Percentiles rank a stretch among this genome's conserved stretches.
Conservation (phyloP, 2,113 vertebrate species). For the Ptyas mucosa region DNA sequence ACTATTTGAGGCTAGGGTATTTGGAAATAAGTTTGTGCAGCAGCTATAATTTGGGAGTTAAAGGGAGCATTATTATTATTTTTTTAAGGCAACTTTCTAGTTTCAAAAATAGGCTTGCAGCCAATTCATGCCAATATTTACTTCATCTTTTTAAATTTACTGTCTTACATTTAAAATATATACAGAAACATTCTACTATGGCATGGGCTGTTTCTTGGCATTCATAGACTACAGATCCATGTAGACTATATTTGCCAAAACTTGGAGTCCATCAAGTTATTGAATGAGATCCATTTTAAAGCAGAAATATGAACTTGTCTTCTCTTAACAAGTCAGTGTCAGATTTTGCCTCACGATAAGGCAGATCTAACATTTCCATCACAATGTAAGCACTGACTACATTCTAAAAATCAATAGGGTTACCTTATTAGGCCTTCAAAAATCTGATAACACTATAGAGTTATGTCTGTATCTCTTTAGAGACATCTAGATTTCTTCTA, state of each 20-base stretch:
- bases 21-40: neutral
- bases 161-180: neutral
- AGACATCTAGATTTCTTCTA: neutral
- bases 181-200: neutral
- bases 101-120: neutral
- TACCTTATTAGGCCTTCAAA: neutral
- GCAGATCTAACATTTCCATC: neutral
- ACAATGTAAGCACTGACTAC: neutral
- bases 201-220: neutral
- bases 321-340: neutral
- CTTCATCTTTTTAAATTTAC: neutral
- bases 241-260: neutral
- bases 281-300: neutral
- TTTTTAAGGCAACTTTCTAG: neutral
- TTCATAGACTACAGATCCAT: neutral
- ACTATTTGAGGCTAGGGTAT: neutral
- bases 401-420: neutral
- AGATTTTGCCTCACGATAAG: neutral
- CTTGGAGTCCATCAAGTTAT: neutral
- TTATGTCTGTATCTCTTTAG: neutral
- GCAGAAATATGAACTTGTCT: neutral
- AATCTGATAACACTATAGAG: neutral
- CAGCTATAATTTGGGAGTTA: neutral
- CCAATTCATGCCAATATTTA: neutral
- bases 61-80: neutral